These are phyloP conservation scores for Tholera decimalis DNA, from an alignment of 2,888 invertebrate species.

Conservation along the genomic window DNA sequence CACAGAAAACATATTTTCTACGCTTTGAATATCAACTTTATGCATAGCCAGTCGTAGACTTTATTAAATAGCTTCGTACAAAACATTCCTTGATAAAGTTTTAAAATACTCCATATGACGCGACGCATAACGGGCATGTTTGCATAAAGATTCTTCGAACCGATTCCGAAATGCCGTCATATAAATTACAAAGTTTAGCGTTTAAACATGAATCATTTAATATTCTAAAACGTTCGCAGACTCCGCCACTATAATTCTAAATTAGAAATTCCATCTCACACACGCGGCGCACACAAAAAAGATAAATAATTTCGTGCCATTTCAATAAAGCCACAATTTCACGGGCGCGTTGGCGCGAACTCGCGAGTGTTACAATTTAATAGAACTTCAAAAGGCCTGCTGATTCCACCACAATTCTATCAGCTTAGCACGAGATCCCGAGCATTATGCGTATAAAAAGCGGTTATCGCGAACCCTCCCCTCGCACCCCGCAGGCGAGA, in stretches of 20 bases:
- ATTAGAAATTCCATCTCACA: conserved; percentile 67
- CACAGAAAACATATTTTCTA: conserved; percentile 21
- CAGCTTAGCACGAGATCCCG: conserved; percentile 90
- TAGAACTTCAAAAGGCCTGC: conserved; percentile 91
- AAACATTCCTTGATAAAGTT: conserved; percentile 52
- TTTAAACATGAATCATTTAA: conserved; percentile 58
- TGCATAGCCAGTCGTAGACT: conserved; percentile 21
- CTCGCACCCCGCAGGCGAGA: conserved; percentile 34
- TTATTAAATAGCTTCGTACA: conserved; percentile 53
- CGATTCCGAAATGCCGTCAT: conserved; percentile 48
- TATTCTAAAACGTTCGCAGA: conserved; percentile 50
- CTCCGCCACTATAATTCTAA: conserved; percentile 60
- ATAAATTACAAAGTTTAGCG: conserved; percentile 55
- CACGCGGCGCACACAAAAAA: conserved; percentile 70
- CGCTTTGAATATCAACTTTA: conserved; percentile 15
- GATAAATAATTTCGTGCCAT: conserved; percentile 86
- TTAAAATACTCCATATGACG: conserved; percentile 45
- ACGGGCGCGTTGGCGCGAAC: conserved; percentile 88
- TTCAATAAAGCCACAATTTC: conserved; percentile 90
- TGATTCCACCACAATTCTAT: conserved; percentile 91
- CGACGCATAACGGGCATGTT: conserved; percentile 36
- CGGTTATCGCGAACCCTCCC: conserved; percentile 84
- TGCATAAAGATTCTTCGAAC: conserved; percentile 49
- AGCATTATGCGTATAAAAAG: conserved; percentile 91
- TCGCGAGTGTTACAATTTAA: conserved; percentile 90